Base-by-base conservation (phyloP, 2,797 vertebrate genomes). In the Carcharodon carcharias region DNA sequence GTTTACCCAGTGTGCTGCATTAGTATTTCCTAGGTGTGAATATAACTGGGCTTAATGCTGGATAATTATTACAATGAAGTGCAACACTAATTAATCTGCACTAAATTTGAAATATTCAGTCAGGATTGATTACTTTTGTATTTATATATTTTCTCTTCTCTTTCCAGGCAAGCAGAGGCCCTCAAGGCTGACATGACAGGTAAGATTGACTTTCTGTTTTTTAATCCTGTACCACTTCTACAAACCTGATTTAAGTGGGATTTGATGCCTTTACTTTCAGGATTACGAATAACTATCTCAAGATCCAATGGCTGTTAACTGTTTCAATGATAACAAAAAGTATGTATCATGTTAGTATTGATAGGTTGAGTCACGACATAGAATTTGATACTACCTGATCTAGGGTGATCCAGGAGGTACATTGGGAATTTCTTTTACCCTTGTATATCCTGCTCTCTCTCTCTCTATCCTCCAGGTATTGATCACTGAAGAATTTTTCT, bases 141-240 rank as follows among this genome's bases (percentile, higher is more conserved):
- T 35, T 95, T 95, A 56, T 71, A 6, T 95, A 31, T 91, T 67
- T 16, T 71, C 23, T 77, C 3, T n/a, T 21, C 97, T 71, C 21
- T 95, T 96, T 69, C 96, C 97, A 99, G 99, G 98, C 99, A 99
- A 99, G 99, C 99, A 98, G 99, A 99, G 98, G 99, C 99, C 98
- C 98, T 99, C 98, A 99, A 99, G 98, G 99, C 99, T 98, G 99
- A 99, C 97, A 99, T 99, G 99, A 99, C 99, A 98, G 99, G 99
- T 99, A 98, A 96, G 97, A 93, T 67, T n/a, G 40, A 96, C 97
- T 8, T 96, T 77, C 4, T 85, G 28, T 87, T 23, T 58, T 4
- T 35, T 8, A 56, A 96, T 54, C 1, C n/a, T 69, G 28, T 87
- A 88, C n/a, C 35, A 35, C 31, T 96, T 87, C 77, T 82, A 28